Percentiles rank a stretch among this genome's conserved stretches.
Conservation (phyloP, 2,888 invertebrate species). For the Iphiclides podalirius region DNA sequence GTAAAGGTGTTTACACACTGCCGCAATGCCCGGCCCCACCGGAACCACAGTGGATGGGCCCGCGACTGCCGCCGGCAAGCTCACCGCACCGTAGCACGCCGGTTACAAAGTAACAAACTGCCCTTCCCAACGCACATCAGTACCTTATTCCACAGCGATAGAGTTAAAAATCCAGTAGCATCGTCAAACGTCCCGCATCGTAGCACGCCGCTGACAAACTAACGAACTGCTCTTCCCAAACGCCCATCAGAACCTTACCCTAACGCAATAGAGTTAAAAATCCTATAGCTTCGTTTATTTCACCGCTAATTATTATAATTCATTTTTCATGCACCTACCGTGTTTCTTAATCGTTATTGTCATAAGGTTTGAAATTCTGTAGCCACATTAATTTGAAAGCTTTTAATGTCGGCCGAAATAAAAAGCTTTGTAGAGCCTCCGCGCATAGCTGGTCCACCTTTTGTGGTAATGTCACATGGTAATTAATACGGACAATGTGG, state of each 20-base stretch:
- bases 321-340: no score
- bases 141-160: neutral
- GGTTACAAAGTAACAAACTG: no score
- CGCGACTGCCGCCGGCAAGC: slow-evolving; percentile 67
- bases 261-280: neutral
- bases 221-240: slow-evolving; percentile 14
- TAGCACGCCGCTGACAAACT: no score
- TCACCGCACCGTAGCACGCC: slow-evolving; percentile 56
- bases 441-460: slow-evolving; percentile 61
- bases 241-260: slow-evolving; percentile 30
- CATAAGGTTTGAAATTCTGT: slow-evolving; percentile 45
- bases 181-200: no score
- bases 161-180: neutral
- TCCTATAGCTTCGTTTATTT: neutral
- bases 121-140: slow-evolving; percentile 32
- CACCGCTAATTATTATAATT: no score
- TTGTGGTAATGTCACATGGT: slow-evolving; percentile 58
- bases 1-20: slow-evolving; percentile 56
- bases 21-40: slow-evolving; percentile 76
- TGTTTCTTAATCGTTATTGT: no score
- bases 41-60: slow-evolving; percentile 77
- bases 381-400: no score
- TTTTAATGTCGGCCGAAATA: no score
- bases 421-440: slow-evolving; percentile 66
- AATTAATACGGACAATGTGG: slow-evolving; percentile 45